These are phyloP conservation scores for Onthophagus taurus DNA, from an alignment of 1,140 invertebrate genomes.

Conservation along the genomic window DNA sequence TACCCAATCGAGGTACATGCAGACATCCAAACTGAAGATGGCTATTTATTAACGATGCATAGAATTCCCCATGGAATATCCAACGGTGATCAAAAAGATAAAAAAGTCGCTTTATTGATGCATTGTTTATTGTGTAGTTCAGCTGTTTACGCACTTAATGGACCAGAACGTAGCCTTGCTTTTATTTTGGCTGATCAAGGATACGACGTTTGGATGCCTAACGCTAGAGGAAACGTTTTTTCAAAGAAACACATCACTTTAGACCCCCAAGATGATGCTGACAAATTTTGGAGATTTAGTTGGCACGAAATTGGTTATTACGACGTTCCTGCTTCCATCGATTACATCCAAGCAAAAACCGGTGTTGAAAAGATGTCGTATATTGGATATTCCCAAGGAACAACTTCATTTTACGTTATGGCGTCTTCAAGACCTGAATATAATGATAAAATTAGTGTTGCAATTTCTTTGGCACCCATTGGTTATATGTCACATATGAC, in stretches of 20 bases:
- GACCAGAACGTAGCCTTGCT: constrained; percentile 17
- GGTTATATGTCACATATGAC: constrained; percentile 43
- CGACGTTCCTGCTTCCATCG: constrained; percentile 58
- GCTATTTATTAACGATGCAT: constrained; percentile 60
- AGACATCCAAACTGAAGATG: constrained; percentile 54
- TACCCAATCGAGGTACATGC: constrained; percentile 51
- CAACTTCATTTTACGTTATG: constrained; percentile 42
- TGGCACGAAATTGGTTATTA: constrained; percentile 52
- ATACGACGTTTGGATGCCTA: constrained; percentile 6
- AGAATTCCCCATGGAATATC: constrained; percentile 44
- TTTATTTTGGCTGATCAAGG: constrained; percentile 3
- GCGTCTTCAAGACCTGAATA: constrained; percentile 43
- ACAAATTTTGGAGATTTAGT: constrained; percentile 52
- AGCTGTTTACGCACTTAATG: constrained; percentile 26
- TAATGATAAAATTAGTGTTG: constrained; percentile 42
- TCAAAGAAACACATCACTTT: background rate
- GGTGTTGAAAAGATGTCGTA: constrained; percentile 44
- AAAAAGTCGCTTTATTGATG: constrained; percentile 2
- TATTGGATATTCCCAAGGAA: constrained; percentile 63
- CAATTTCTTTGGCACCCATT: constrained; percentile 50
- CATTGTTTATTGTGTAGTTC: constrained; percentile 23
- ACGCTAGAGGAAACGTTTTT: constrained; percentile 2
- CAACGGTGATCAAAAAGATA: constrained; percentile 6
- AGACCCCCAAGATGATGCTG: no score
- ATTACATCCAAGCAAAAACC: constrained; percentile 51